Evolutionary conservation across 2,113 vertebrate species (phyloP), one percentile per base, ranked within the genome.

Genomic region (Sorex araneus): DNA sequence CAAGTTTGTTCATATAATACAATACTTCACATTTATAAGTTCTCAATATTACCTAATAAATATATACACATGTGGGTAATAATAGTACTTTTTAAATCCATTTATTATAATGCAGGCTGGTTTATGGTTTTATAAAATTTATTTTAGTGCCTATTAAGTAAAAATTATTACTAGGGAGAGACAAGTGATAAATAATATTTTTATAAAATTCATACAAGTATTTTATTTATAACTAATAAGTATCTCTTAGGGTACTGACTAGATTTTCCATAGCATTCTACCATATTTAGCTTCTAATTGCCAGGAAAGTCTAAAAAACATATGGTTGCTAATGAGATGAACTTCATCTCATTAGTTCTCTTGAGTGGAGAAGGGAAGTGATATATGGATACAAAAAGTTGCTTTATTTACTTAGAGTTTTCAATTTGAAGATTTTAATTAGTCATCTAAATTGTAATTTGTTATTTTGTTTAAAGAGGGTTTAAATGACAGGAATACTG

Each of bases 241-340:
- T 77, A 96, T 97, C 97, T 98, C 96, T 97, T 94, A 80, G 57
- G 94, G 76, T 94, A 97, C 98, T 97, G 95, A 80, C 74, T 47
- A 25, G 69, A 89, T 97, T 96, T 84, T 95, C 63, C 63, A 93
- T 95, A 95, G 97, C 97, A 98, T 92, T 94, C 88, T 97, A 97
- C 97, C 78, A 97, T 95, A 96, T 97, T 95, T 97, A 97, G 97
- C 98, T 97, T 97, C 88, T 95, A 96, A 77, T 94, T 97, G 97
- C 97, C 94, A 96, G 96, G 95, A 97, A 97, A 97, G 69, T 87
- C 11, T 97, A 96, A 97, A 97, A 97, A 97, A 98, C 95, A 40
- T 96, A 82, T 96, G 77, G 1, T 93, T 94, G 91, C 6, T 90
- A 78, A 3, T 8, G 4, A 83, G 95, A 94, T 96, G 92, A 95